A percentile compares a stretch with the other conserved stretches of the same genome.
Evolutionary conservation across 1,140 invertebrate genomes (phyloP).

Genomic region (Drosophila serrata): DNA sequence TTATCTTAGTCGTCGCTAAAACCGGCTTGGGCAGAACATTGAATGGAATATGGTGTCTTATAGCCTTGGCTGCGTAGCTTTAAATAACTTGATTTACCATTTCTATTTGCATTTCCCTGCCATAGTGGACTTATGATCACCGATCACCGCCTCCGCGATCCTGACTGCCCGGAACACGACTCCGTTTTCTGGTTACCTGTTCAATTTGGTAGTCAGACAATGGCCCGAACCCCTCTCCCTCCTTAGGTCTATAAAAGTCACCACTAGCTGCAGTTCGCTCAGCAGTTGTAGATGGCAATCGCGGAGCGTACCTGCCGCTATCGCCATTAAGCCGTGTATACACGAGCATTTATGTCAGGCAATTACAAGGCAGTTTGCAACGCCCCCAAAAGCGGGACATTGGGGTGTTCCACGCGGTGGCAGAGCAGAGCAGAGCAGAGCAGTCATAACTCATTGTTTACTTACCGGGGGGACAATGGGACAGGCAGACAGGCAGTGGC

Average conservation of each 20-base stretch:
- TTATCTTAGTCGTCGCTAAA: constrained; percentile 4
- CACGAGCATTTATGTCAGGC: constrained; percentile 62
- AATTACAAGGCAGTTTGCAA: constrained; percentile 59
- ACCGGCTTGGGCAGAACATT: constrained; percentile 24
- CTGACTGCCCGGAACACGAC: constrained; percentile 11
- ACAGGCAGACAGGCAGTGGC: constrained; percentile 1
- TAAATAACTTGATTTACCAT: constrained; percentile 14
- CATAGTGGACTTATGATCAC: background rate
- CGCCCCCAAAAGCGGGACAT: constrained; percentile 36
- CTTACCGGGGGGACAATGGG: constrained; percentile 51
- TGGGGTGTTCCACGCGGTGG: background rate
- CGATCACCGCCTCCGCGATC: constrained; percentile 17
- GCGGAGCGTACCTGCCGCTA: constrained; percentile 36
- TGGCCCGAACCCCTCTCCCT: background rate
- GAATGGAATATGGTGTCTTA: constrained; percentile 1
- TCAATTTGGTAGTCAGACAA: constrained; percentile 47
- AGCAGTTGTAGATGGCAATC: constrained; percentile 51
- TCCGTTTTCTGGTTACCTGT: constrained; percentile 27
- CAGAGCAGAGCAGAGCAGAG: background rate
- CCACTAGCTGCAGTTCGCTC: background rate
- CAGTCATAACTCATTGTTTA: constrained; percentile 57
- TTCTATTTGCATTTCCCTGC: constrained; percentile 35
- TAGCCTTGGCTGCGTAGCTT: background rate
- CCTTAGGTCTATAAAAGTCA: constrained; percentile 4
- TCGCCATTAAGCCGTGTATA: constrained; percentile 55